Evolutionary conservation across 2,888 invertebrate genomes (phyloP).

Genomic region (Synergus gifuensis): DNA sequence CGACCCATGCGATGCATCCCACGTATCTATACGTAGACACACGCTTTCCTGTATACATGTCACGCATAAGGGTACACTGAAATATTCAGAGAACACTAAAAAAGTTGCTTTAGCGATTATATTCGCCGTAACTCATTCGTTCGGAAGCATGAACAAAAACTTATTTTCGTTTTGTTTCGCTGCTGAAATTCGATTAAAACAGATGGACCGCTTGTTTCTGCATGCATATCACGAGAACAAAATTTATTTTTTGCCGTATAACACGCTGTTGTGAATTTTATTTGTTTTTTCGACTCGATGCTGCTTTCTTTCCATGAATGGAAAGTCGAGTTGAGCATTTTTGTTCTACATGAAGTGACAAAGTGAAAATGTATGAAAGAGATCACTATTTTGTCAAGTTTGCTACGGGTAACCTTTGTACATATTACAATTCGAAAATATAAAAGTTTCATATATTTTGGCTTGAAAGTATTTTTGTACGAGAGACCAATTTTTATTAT

Average conservation of each 20-base stretch:
- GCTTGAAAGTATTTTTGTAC: neutral
- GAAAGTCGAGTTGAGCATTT: neutral
- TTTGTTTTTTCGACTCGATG: slow-evolving; percentile 15
- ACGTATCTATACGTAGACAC: slow-evolving; percentile 29
- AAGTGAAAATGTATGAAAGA: neutral
- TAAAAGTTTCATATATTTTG: neutral
- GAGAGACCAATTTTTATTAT: neutral
- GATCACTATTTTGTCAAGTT: neutral
- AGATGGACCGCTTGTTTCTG: slow-evolving; percentile 4
- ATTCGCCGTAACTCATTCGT: slow-evolving; percentile 35
- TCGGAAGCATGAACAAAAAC: slow-evolving; percentile 33
- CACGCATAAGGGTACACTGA: slow-evolving; percentile 25
- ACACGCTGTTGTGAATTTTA: neutral
- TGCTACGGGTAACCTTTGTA: neutral
- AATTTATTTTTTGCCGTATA: neutral
- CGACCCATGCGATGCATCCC: slow-evolving; percentile 32
- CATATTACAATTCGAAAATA: neutral
- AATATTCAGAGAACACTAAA: slow-evolving; percentile 25
- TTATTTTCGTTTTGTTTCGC: slow-evolving; percentile 28
- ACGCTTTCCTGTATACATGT: slow-evolving; percentile 20
- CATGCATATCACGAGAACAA: slow-evolving; percentile 10
- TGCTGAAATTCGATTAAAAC: slow-evolving; percentile 33
- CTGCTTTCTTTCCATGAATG: slow-evolving; percentile 9
- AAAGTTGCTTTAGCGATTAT: slow-evolving; percentile 27
- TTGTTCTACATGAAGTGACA: neutral